Base-by-base conservation (phyloP, 37 sponge, comb jelly and placozoan genomes). In the Haliclona indistincta region DNA sequence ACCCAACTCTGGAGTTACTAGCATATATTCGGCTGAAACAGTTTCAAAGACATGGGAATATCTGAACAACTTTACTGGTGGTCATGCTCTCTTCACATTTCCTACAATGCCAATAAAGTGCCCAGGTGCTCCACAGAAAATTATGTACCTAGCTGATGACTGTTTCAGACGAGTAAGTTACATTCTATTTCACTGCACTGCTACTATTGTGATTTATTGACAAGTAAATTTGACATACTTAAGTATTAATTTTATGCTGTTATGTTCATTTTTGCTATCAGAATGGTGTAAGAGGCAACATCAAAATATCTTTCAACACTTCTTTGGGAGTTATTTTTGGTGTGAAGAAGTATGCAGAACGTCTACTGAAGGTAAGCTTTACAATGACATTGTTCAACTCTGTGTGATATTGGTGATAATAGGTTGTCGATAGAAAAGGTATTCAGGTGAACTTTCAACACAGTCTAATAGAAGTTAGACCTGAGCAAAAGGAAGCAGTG, bases 121-220 rank as follows among this genome's bases (percentile, higher is more conserved):
- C 43, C 89, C 96, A 47, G 96, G 96, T 22, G 96, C 96, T 25
- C 96, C 96, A 8, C 96, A 95, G 89, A 95, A 95, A 71, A 95
- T 95, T 23, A 95, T 95, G 96, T 95, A 95, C 70, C 82, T 95
- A 23, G 96, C 92, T 25, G 96, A 95, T 55, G 85, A 89, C 38
- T 83, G 78, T 36, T 91, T 84, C 47, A 80, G 92, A 81, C 71
- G 78, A 75, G 95, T 91, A 64, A 71, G 58, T 29, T 26, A 29
- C 10, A 11, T 2, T 68, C 2, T 43, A 28, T 38, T 25, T 61
- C 10, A 61, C 63, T 28, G 11, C n/a, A 11, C n/a, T 28, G 26
- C 11, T 28, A 61, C n/a, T 26, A 25, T 8, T 19, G 8, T 11
- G 13, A 22, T 61, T 10, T 28, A 22, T 22, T 25, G 30, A n/a